A percentile compares a stretch with the other conserved stretches of the same genome.
phyloP scores from a whole-genome alignment of 2,888 invertebrate genomes.

The Pristionchus entomophagus region DNA sequence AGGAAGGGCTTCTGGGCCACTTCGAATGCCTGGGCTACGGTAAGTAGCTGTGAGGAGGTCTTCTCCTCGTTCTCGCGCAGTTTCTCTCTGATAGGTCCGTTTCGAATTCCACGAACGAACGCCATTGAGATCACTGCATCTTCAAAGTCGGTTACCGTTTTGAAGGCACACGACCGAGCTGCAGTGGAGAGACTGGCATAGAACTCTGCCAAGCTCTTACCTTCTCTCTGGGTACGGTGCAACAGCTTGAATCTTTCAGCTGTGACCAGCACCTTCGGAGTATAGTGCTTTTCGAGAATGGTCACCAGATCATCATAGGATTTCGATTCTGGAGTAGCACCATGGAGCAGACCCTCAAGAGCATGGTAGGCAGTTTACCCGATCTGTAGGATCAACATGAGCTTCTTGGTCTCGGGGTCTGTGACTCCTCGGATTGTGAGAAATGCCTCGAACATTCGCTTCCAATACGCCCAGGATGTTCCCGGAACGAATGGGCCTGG shows the following conservation, averaged over 20 bases:
- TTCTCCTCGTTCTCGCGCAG: constrained; percentile 8
- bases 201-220: background rate
- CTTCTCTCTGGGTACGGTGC: background rate
- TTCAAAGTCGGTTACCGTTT: background rate
- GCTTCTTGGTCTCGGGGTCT: background rate
- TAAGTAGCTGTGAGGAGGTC: background rate
- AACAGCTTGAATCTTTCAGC: background rate
- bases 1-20: background rate
- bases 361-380: background rate
- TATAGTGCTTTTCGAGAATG: background rate
- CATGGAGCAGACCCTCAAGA: constrained; percentile 19
- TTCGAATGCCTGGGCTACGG: constrained; percentile 9
- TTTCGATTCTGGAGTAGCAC: background rate
- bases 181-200: background rate
- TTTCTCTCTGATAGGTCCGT: background rate
- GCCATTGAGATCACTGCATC: background rate
- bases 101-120: background rate
- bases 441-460: background rate
- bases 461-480: background rate
- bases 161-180: background rate
- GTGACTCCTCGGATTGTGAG: background rate
- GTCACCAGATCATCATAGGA: background rate
- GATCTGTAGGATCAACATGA: background rate
- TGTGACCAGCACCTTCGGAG: background rate
- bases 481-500: background rate